Percentiles rank a stretch among this genome's conserved stretches.
Evolutionary conservation across 2,113 vertebrate genomes (phyloP).

Genomic region (Heliornis fulica): DNA sequence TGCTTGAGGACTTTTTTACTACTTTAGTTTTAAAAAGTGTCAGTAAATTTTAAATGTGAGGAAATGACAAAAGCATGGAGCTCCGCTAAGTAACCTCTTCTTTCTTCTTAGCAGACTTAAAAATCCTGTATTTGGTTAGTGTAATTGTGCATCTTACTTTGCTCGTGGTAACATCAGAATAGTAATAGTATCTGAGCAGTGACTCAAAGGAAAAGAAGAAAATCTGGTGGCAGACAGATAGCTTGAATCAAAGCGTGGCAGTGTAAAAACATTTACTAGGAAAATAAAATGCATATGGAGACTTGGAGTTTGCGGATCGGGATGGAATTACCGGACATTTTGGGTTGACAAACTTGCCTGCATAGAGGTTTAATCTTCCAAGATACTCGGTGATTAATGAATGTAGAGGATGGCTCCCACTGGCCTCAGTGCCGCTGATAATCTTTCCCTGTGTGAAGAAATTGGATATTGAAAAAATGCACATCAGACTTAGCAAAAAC

Average conservation of each 20-base stretch:
- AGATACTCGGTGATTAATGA: fast-evolving
- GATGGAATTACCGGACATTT: background rate
- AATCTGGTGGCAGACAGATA: background rate
- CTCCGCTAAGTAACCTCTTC: background rate
- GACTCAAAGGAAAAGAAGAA: background rate
- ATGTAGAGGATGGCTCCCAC: background rate
- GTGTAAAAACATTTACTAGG: background rate
- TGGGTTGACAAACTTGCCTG: background rate
- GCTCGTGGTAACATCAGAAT: background rate
- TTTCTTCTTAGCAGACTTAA: background rate
- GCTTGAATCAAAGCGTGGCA: background rate
- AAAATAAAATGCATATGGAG: background rate
- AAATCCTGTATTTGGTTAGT: background rate
- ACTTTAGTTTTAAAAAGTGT: background rate
- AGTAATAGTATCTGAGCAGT: background rate
- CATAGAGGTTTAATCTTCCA: background rate
- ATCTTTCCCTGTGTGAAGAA: background rate
- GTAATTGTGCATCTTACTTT: background rate
- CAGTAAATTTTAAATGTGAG: background rate
- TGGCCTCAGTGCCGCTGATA: background rate
- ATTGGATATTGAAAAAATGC: background rate
- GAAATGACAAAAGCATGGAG: background rate
- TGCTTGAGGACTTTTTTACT: background rate
- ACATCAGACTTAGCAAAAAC: background rate
- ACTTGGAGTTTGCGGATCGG: background rate